Percentiles rank a stretch among this genome's conserved stretches.
phyloP scores from a whole-genome alignment of 2,797 vertebrate genomes.

The Melanotaenia maccullochi region DNA sequence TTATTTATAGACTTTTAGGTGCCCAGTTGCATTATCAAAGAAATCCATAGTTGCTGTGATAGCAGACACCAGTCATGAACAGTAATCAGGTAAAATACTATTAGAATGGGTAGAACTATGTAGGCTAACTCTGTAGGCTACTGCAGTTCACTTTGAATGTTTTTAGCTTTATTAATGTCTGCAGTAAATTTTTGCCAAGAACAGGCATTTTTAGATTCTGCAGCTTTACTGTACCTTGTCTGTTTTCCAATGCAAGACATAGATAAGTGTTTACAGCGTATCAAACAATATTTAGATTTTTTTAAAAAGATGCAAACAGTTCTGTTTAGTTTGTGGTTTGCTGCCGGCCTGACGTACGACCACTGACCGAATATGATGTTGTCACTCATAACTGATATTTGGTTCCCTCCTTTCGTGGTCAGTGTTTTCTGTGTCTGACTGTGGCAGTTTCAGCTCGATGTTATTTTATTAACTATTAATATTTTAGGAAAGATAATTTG shows the following conservation, averaged over 20 bases:
- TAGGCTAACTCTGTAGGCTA: too few species aligned
- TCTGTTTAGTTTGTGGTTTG: constrained; percentile 38
- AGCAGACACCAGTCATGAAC: not conserved
- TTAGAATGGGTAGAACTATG: not conserved
- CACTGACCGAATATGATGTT: constrained; percentile 1
- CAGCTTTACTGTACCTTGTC: not conserved
- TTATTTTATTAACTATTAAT: constrained; percentile 40
- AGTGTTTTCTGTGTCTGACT: constrained; percentile 14
- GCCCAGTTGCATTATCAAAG: not conserved
- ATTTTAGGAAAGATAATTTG: constrained; percentile 40
- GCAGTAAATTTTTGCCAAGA: not conserved
- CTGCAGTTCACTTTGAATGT: not conserved
- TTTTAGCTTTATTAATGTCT: not conserved
- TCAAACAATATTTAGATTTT: not conserved
- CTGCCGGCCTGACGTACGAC: constrained; percentile 21
- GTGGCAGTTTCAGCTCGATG: constrained; percentile 37
- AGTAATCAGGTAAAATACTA: not conserved
- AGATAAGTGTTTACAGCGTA: not conserved
- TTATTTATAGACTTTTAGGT: not conserved
- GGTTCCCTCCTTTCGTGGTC: not conserved
- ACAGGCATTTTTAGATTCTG: not conserved
- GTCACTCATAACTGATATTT: constrained; percentile 8
- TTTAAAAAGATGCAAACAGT: not conserved
- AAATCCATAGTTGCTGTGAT: not conserved
- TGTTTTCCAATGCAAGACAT: not conserved